phyloP scores from a whole-genome alignment of 1,140 invertebrate species.

The Nasonia giraulti region DNA sequence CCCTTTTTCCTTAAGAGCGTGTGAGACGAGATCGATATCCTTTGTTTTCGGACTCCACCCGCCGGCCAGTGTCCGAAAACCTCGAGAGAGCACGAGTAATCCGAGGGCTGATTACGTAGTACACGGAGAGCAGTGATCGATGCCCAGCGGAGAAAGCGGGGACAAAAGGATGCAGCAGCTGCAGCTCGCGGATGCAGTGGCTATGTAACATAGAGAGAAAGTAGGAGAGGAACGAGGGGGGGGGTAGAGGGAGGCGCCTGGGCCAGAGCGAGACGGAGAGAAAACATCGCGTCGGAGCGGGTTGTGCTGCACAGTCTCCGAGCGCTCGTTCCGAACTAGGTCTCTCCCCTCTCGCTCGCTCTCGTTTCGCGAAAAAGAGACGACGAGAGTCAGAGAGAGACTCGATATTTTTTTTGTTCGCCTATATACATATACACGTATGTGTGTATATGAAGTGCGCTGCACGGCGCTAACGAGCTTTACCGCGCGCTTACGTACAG shows the following conservation, averaged over 20 bases:
- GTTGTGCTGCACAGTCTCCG: slow-evolving; percentile 2
- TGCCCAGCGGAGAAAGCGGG: slow-evolving; percentile 1
- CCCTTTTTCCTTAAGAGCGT: background rate
- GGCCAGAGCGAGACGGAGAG: slow-evolving; percentile 44
- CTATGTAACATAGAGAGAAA: slow-evolving; percentile 6
- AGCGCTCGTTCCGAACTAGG: slow-evolving; percentile 10
- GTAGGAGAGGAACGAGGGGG: background rate
- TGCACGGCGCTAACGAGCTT: background rate
- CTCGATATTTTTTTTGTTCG: background rate
- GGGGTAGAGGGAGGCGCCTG: background rate
- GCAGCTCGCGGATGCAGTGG: background rate
- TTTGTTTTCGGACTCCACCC: background rate
- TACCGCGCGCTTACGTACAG: background rate
- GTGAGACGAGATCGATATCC: background rate
- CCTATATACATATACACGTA: background rate
- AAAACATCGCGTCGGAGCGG: slow-evolving; percentile 17
- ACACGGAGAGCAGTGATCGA: background rate
- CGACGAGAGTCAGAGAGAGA: background rate
- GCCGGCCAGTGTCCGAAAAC: background rate
- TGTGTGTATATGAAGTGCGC: background rate
- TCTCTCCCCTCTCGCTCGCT: slow-evolving; percentile 16
- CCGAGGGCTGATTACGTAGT: background rate
- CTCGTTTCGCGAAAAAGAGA: slow-evolving; percentile 4
- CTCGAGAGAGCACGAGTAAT: no score
- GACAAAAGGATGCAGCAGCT: background rate